Base-by-base conservation (phyloP, 2,797 vertebrate species). In the Danio tinwini region DNA sequence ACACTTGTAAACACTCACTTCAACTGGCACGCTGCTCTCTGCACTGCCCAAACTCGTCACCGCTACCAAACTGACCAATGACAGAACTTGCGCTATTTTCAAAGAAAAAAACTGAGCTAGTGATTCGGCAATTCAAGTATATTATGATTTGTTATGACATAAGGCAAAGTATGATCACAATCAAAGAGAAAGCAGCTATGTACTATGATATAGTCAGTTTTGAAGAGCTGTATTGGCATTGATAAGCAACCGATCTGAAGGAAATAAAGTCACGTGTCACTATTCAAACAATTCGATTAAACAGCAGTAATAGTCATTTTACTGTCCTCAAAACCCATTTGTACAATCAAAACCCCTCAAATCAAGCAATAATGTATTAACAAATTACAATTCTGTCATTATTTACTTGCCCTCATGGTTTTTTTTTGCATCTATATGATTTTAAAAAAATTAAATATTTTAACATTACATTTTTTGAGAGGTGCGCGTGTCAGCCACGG, bases 301-400 rank as follows among this genome's bases (percentile, higher is more conserved):
- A 82, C 56, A 84, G 87, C 81, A 85, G 86, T 53, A 80, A 55
- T 71, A 67, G 39, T 68, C 3, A 55, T 39, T 82, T 84, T 64
- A 65, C 53, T 58, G 69, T 58, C 61, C 45, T 83, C 69, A 65
- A 62, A 59, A 29, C 29, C 29, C 29, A 29, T 29, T 74, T 78
- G 53, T 78, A 72, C 72, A 78, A 74, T 80, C 84, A 16, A 17
- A 77, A 63, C 67, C 62, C 82, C 89, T 91, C 88, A 86, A 37
- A 59, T 86, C 76, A 55, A 56, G 69, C n/a, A 53, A 55, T 21
- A 56, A 21, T 14, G 44, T 7, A 7, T 10, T n/a, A 9, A 8
- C 3, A 4, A 1, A 29, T 11, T 29, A 0, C 12, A 40, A 13
- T 13, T 70, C 50, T 53, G 16, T 49, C 63, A 13, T n/a, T 29